Percentiles rank a stretch among this genome's conserved stretches.
Evolutionary conservation across 1,140 invertebrate species (phyloP).

Genomic region (Apolygus lucorum): DNA sequence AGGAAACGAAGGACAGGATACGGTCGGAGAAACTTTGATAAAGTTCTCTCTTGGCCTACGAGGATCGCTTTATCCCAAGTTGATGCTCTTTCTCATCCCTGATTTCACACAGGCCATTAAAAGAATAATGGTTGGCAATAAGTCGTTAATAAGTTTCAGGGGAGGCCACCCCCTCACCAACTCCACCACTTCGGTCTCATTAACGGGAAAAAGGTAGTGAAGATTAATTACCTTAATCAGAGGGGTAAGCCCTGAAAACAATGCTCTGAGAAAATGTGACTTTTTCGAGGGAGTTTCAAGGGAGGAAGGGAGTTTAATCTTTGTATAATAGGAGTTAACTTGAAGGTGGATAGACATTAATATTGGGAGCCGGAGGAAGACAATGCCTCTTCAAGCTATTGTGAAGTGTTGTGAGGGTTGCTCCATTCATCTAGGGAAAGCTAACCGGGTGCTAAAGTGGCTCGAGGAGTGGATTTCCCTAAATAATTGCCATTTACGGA

Average conservation of each 20-base stretch:
- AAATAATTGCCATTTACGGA: no score
- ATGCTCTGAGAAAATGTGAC: background rate
- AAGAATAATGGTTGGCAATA: background rate
- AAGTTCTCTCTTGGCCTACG: no score
- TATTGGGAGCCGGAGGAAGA: no score
- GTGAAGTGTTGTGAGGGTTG: no score
- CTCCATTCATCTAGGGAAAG: no score
- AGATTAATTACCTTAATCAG: background rate
- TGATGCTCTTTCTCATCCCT: background rate
- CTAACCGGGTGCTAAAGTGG: no score
- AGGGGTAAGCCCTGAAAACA: background rate
- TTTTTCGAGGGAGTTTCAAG: background rate
- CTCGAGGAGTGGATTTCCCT: no score
- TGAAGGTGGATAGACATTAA: background rate
- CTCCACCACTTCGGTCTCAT: background rate
- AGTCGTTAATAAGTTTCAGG: background rate
- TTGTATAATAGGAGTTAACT: background rate
- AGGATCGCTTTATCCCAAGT: background rate
- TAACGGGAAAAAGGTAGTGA: background rate
- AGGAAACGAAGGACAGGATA: no score
- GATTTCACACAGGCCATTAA: background rate
- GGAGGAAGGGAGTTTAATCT: background rate
- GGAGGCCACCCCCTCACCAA: background rate
- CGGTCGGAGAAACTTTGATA: no score
- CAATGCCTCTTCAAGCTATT: no score